phyloP scores from a whole-genome alignment of 2,888 invertebrate genomes.

The Panopea generosa region DNA sequence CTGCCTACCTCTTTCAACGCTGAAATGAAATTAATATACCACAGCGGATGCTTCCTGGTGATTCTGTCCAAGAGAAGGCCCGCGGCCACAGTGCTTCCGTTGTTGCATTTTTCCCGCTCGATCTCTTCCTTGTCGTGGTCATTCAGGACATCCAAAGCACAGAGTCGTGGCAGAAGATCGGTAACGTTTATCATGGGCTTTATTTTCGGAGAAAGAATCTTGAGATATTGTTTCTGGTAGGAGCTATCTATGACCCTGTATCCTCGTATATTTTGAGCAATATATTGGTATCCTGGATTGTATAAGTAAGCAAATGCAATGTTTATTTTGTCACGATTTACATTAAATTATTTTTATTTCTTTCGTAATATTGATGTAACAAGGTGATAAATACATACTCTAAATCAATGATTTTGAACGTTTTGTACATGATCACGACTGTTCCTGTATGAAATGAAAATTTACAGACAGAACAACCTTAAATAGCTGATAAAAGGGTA shows the following conservation, averaged over 20 bases:
- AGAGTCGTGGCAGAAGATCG: constrained; percentile 4
- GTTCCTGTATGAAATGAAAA: too few relatives aligned
- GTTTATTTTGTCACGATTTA: too few relatives aligned
- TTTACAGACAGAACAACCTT: too few relatives aligned
- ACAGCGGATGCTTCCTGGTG: constrained; percentile 3
- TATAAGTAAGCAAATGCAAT: too few relatives aligned
- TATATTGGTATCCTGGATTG: constrained; percentile 8
- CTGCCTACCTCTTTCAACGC: not conserved
- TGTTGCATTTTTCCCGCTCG: constrained; percentile 9
- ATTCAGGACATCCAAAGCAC: constrained; percentile 6
- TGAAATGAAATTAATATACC: constrained; percentile 15
- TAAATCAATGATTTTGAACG: too few relatives aligned
- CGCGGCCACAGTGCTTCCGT: constrained; percentile 10
- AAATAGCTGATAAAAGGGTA: too few relatives aligned
- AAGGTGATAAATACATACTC: too few relatives aligned
- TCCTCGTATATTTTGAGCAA: constrained; percentile 7
- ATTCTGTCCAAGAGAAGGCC: constrained; percentile 10
- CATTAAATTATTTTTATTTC: too few relatives aligned
- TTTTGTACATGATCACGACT: too few relatives aligned
- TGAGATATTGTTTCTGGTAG: constrained; percentile 9
- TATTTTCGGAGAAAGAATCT: constrained; percentile 12
- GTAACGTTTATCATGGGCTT: not conserved
- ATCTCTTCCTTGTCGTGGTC: constrained; percentile 22
- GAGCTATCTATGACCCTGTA: not conserved
- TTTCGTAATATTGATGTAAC: too few relatives aligned